Conservation (phyloP, 2,797 vertebrate genomes). For the Furcifer pardalis region DNA sequence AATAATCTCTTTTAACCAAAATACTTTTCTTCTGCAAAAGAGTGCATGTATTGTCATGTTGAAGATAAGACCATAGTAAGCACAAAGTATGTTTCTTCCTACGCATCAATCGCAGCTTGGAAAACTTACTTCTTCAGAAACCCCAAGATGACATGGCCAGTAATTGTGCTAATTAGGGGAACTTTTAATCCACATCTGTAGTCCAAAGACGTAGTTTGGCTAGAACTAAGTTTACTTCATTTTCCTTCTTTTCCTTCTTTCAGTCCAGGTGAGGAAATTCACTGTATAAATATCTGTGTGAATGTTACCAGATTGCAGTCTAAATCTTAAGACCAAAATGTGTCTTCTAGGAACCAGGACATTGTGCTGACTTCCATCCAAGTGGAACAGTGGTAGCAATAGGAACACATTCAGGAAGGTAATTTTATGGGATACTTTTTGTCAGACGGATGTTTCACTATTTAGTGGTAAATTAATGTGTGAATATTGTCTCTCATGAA, state of each 20-base stretch:
- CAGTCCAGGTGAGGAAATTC: not conserved
- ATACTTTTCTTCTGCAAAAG: not conserved
- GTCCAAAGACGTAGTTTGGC: no score
- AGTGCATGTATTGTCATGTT: not conserved
- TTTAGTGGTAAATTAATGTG: not conserved
- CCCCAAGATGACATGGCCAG: no score
- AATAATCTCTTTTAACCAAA: not conserved
- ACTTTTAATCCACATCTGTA: no score
- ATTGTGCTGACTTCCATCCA: slow-evolving; percentile 98
- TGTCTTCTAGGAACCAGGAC: slow-evolving; percentile 89
- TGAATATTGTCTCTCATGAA: not conserved
- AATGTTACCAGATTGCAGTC: fast-evolving
- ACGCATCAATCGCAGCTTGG: not conserved
- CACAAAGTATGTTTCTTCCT: not conserved
- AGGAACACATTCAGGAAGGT: slow-evolving; percentile 98
- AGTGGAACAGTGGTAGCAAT: slow-evolving; percentile 94
- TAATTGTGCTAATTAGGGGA: no score
- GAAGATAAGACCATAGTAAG: not conserved
- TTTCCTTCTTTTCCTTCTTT: not conserved
- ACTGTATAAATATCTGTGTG: not conserved
- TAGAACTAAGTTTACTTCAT: not conserved
- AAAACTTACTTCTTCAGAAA: no score
- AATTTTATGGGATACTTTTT: slow-evolving; percentile 27
- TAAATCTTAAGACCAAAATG: slow-evolving; percentile 9
- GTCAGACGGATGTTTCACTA: not conserved